A percentile compares a stretch with the other conserved stretches of the same genome.
Conservation (phyloP, 2,797 vertebrate species). For the Acanthiza pusilla region DNA sequence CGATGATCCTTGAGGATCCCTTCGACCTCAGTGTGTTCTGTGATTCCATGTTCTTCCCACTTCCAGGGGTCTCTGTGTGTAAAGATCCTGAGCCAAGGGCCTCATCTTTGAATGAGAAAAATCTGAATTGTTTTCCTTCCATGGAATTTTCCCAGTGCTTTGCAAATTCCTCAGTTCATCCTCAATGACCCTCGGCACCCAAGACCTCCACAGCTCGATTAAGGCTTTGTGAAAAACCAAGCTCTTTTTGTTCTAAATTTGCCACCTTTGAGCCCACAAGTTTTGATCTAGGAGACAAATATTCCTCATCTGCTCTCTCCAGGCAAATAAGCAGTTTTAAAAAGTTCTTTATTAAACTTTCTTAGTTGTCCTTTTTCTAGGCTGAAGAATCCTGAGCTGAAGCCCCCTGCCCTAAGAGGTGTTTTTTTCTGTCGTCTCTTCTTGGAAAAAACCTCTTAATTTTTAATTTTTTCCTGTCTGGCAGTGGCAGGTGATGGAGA, state of each 20-base stretch:
- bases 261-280: background rate
- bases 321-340: background rate
- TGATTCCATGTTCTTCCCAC: background rate
- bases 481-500: background rate
- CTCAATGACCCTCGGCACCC: background rate
- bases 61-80: background rate
- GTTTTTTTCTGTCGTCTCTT: background rate
- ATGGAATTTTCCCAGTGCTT: accelerated
- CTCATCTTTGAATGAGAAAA: background rate
- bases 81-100: background rate
- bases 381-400: background rate
- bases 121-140: background rate
- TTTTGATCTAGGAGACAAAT: background rate
- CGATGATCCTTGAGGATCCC: background rate
- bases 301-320: background rate
- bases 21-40: background rate
- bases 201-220: background rate
- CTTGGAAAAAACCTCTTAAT: background rate
- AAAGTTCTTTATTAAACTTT: background rate
- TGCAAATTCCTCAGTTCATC: background rate
- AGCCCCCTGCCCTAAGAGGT: background rate
- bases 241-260: background rate
- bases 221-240: background rate
- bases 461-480: background rate
- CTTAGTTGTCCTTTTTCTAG: background rate